Conservation (phyloP, 2,797 vertebrate genomes). For the Orestias chungarensis region DNA sequence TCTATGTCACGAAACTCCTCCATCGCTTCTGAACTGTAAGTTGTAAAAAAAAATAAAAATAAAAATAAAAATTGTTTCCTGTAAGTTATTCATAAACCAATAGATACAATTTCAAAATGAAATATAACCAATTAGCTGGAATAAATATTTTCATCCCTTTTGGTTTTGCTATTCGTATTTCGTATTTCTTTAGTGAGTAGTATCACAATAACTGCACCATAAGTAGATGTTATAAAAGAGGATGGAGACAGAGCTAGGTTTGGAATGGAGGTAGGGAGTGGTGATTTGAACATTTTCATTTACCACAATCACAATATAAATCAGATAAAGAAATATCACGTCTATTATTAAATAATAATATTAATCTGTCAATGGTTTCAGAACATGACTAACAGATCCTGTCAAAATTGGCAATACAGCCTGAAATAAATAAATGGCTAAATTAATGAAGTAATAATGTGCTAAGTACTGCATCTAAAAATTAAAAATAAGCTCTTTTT, state of each 20-base stretch:
- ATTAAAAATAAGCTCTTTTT: too few species aligned
- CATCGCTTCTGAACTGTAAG: constrained; percentile 94
- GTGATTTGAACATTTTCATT: not conserved
- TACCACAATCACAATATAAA: not conserved
- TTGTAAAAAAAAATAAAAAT: constrained; percentile 1
- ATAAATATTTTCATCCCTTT: not conserved
- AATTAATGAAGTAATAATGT: too few species aligned
- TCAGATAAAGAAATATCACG: too few species aligned
- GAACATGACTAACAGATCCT: too few species aligned
- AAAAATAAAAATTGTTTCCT: not conserved
- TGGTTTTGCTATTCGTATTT: not conserved
- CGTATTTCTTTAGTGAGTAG: not conserved
- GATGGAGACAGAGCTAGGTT: too few species aligned
- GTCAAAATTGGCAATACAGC: too few species aligned
- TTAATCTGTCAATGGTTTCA: too few species aligned
- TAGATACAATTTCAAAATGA: not conserved
- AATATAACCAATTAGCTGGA: not conserved
- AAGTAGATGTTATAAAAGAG: not conserved
- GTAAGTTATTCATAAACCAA: not conserved
- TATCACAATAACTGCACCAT: not conserved
- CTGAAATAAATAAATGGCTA: too few species aligned
- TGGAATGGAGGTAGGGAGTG: not conserved
- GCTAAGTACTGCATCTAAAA: too few species aligned
- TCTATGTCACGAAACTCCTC: constrained; percentile 99
- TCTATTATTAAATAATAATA: too few species aligned